Base-by-base conservation (phyloP, 1,140 invertebrate species). In the Bemisia tabaci region DNA sequence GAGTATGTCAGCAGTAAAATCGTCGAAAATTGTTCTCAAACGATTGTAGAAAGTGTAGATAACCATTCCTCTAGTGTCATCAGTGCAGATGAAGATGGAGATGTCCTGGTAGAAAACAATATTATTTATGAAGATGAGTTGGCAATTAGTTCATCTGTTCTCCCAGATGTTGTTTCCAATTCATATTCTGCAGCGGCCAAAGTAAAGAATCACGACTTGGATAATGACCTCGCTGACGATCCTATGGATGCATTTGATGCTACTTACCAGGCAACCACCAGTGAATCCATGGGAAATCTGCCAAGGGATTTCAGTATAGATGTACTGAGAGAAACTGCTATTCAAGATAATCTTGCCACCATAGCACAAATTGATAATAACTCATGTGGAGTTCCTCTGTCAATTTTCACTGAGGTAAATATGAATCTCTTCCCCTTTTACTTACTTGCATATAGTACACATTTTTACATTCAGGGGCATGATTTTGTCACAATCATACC, bases 311-410 rank as follows among this genome's bases (percentile, higher is more conserved):
- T 79, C 1, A 86, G 84, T 74, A 81, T 80, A 26, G 85, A 86
- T 69, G 80, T 83, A 0, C 75, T 85, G 26, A 80, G 82, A 1
- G 82, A 82, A 70, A 80, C 81, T 33, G 78, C 78, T 72, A 74
- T 58, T 75, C 79, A 73, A 77, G 79, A 70, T 77, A 82, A 71
- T 77, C 77, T 76, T 76, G 79, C 73, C 77, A 77, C 70, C 74
- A 79, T 74, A 74, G 80, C 64, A 73, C 80, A 72, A 78, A 78
- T 77, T 2, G 71, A 70, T 65, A 66, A 70, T 26, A 66, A 64
- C n/a, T 23, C 63, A 1, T 95, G 89, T 79, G 94, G 93, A 21
- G 85, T 96, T 71, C 95, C 95, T 1, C 79, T 97, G 22, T 82
- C 85, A 68, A 82, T 97, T 64, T 98, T 97, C 78, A 88, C 87